Percentiles rank a stretch among this genome's conserved stretches.
Evolutionary conservation across 2,797 vertebrate species (phyloP).

Genomic region (Ceyx erithaca): DNA sequence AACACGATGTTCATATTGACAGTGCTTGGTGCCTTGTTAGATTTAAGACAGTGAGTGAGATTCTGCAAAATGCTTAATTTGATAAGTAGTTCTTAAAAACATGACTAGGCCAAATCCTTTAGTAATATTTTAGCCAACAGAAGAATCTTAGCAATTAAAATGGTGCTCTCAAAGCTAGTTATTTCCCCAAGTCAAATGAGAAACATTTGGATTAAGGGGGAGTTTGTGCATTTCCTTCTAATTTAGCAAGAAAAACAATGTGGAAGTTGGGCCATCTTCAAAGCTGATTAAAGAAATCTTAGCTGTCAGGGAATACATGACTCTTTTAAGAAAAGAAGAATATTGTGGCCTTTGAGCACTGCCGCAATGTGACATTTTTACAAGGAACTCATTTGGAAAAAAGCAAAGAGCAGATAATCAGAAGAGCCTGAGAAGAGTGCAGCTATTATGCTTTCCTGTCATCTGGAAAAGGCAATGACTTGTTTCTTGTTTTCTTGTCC

Average conservation of each 20-base stretch:
- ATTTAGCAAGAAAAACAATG: constrained; percentile 9
- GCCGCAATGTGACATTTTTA: constrained; percentile 28
- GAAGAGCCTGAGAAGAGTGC: constrained; percentile 15
- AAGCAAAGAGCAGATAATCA: constrained; percentile 36
- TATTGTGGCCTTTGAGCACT: constrained; percentile 21
- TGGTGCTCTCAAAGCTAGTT: constrained; percentile 13
- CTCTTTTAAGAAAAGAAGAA: constrained; percentile 45
- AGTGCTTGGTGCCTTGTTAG: background rate
- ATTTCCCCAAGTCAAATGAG: background rate
- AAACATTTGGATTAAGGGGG: background rate
- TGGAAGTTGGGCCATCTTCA: background rate
- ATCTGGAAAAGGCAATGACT: constrained; percentile 38
- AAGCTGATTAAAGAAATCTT: constrained; percentile 35
- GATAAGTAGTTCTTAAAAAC: background rate
- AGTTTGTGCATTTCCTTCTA: background rate
- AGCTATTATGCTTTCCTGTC: constrained; percentile 18
- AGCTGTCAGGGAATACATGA: background rate
- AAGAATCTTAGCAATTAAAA: constrained; percentile 18
- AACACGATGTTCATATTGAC: background rate
- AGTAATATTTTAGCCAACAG: constrained; percentile 18
- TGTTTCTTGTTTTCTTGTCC: constrained; percentile 15
- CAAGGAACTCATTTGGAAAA: constrained; percentile 50
- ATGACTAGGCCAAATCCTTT: background rate
- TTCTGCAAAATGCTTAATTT: background rate
- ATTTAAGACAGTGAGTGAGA: background rate